Conservation (phyloP, 2,113 vertebrate species). For the Syrrhaptes paradoxus region DNA sequence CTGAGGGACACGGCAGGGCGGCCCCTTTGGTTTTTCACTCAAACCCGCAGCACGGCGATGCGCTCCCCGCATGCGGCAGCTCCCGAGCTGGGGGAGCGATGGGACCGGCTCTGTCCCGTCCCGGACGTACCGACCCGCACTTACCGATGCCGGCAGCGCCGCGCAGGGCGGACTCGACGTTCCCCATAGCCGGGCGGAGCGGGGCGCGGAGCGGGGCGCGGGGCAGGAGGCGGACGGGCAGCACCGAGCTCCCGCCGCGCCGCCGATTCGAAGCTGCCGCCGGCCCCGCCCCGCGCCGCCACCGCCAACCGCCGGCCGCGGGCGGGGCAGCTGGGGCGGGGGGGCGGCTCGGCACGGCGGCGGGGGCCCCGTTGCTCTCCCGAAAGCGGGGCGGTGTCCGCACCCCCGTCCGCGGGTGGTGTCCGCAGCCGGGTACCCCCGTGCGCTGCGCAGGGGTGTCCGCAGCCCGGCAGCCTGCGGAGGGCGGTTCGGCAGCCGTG, state of each 20-base stretch:
- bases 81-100: not conserved
- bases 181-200: slow-evolving; percentile 27
- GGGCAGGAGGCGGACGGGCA: not conserved
- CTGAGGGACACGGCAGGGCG: fast-evolving
- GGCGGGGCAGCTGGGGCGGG: not conserved
- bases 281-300: slow-evolving; percentile 1
- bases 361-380: not conserved
- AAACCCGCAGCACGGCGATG: not conserved
- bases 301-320: not conserved
- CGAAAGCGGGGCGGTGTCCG: not conserved
- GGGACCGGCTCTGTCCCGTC: too few relatives aligned
- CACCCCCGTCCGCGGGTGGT: too few relatives aligned
- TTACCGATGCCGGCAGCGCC: not conserved
- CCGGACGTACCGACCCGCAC: not conserved
- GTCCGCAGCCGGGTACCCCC: not conserved
- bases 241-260: not conserved
- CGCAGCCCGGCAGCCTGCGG: not conserved
- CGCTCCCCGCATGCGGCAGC: too few relatives aligned
- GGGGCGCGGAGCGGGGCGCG: too few relatives aligned
- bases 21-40: fast-evolving
- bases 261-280: slow-evolving; percentile 41
- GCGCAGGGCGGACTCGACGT: slow-evolving; percentile 39
- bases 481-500: too few relatives aligned
- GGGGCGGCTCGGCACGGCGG: not conserved
- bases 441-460: too few relatives aligned